Evolutionary conservation across 2,888 invertebrate genomes (phyloP).

Genomic region (Laspeyria flexula): DNA sequence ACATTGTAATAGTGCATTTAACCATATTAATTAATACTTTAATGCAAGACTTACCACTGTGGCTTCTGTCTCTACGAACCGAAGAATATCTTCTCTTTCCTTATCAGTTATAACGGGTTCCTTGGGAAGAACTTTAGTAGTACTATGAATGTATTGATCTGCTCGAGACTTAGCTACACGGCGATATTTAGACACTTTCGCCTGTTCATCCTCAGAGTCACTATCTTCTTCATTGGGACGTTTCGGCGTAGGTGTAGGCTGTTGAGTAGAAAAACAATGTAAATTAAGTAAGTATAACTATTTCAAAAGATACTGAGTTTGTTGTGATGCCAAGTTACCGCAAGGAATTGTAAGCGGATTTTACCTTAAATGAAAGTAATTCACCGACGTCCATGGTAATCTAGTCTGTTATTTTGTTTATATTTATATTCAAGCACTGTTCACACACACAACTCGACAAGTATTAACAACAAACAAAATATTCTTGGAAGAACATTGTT

Average conservation of each 20-base stretch:
- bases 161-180: conserved; percentile 84
- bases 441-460: not conserved
- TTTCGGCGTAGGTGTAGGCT: conserved; percentile 95
- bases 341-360: not conserved
- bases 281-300: not conserved
- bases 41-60: conserved; percentile 84
- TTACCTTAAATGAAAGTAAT: conserved; percentile 81
- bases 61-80: conserved; percentile 93
- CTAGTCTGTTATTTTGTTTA: not conserved
- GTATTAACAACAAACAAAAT: not conserved
- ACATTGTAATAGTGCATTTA: no score
- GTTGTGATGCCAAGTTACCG: not conserved
- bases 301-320: no score
- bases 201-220: conserved; percentile 88
- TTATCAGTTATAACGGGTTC: conserved; percentile 89
- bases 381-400: conserved; percentile 78
- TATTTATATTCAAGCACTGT: not conserved
- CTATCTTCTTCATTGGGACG: conserved; percentile 89
- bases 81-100: conserved; percentile 92
- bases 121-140: conserved; percentile 83
- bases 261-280: conserved; percentile 37
- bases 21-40: no score
- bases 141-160: conserved; percentile 62
- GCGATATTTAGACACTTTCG: conserved; percentile 87
- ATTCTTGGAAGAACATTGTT: not conserved